Conservation (phyloP, 2,113 vertebrate genomes). For the Ceyx margarethae region DNA sequence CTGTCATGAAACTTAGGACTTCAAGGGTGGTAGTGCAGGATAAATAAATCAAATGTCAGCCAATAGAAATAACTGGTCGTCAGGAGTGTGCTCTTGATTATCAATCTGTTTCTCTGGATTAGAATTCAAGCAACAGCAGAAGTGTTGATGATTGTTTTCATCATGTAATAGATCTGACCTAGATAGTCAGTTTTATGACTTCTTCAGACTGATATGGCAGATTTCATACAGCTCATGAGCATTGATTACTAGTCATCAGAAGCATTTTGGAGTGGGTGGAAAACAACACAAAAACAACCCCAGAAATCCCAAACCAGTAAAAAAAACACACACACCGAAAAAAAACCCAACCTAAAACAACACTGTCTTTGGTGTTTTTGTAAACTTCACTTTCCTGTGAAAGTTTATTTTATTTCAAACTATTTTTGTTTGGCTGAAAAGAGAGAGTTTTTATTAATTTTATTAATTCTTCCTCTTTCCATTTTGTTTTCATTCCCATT, state of each 20-base stretch:
- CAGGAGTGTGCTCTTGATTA: not conserved
- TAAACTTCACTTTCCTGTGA: not conserved
- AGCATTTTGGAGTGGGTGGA: not conserved
- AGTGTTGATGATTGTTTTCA: not conserved
- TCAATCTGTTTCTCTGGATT: not conserved
- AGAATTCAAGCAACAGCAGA: not conserved
- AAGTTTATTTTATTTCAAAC: not conserved
- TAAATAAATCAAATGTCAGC: not conserved
- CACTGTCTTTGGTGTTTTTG: not conserved
- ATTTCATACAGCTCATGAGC: not conserved
- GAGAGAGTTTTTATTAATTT: not conserved
- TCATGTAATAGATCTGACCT: not conserved
- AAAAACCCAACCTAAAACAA: too few species aligned
- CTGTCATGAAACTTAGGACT: not conserved
- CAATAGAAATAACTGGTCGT: not conserved
- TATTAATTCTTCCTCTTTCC: not conserved
- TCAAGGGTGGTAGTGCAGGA: not conserved
- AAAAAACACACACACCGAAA: too few species aligned
- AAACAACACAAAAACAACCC: too few species aligned
- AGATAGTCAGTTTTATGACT: not conserved
- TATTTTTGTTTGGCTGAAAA: not conserved
- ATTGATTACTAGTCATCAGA: not conserved
- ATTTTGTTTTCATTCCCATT: not conserved
- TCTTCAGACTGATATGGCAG: not conserved
- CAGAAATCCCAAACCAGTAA: too few species aligned